Evolutionary conservation across 1,140 invertebrate species (phyloP).

Genomic region (Halictus rubicundus): DNA sequence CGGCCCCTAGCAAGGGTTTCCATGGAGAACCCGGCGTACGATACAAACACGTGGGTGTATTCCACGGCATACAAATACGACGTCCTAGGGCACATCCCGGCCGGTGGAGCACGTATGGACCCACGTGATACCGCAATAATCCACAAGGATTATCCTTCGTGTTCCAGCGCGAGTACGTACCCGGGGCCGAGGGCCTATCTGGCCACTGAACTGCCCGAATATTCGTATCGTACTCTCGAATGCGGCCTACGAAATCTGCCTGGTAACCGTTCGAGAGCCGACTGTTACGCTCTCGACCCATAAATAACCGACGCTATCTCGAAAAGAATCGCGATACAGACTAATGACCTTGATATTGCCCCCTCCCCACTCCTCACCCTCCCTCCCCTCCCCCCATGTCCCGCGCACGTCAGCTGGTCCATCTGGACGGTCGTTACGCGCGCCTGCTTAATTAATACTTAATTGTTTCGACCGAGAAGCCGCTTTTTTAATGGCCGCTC

Average conservation of each 20-base stretch:
- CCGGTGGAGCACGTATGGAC: slow-evolving; percentile 72
- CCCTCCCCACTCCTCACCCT: neutral
- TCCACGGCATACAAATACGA: slow-evolving; percentile 71
- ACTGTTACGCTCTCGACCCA: slow-evolving; percentile 15
- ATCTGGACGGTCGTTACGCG: neutral
- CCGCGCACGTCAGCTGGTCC: neutral
- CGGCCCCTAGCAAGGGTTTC: slow-evolving; percentile 74
- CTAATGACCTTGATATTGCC: slow-evolving; percentile 43
- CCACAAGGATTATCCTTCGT: slow-evolving; percentile 79
- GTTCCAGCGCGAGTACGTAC: slow-evolving; percentile 67
- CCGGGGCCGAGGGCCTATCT: slow-evolving; percentile 70
- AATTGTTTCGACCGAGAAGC: neutral
- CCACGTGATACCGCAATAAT: slow-evolving; percentile 79
- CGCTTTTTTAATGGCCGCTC: neutral
- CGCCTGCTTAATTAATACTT: neutral
- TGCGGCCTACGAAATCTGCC: slow-evolving; percentile 51
- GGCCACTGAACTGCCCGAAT: slow-evolving; percentile 71
- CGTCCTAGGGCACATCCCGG: slow-evolving; percentile 64
- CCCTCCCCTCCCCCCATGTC: neutral
- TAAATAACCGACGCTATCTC: slow-evolving; percentile 38
- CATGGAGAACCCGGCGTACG: slow-evolving; percentile 68
- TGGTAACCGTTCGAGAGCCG: slow-evolving; percentile 36
- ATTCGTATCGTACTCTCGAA: slow-evolving; percentile 65
- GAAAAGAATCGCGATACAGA: slow-evolving; percentile 34
- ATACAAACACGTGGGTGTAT: slow-evolving; percentile 70